phyloP scores from a whole-genome alignment of 1,140 invertebrate genomes.

The Babylonia areolata region DNA sequence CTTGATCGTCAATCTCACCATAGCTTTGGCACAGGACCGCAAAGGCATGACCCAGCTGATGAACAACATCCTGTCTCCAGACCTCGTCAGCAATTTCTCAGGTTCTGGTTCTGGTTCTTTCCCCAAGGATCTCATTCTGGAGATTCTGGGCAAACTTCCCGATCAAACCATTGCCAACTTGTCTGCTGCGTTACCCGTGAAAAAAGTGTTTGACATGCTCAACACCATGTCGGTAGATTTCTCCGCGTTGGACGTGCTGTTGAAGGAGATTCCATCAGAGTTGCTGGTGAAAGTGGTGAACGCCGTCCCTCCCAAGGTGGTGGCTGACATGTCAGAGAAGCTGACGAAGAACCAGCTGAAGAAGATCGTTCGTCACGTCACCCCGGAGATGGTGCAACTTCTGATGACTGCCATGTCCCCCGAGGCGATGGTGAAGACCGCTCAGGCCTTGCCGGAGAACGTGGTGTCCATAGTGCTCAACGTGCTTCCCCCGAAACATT shows the following conservation, averaged over 20 bases:
- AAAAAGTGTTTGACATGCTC: not conserved
- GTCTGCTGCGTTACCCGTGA: not conserved
- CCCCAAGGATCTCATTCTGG: not conserved
- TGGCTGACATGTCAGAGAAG: slow-evolving; percentile 18
- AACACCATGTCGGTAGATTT: not conserved
- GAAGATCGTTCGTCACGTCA: slow-evolving; percentile 3
- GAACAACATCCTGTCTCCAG: slow-evolving; percentile 2
- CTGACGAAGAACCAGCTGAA: slow-evolving; percentile 15
- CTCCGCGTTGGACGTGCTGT: not conserved
- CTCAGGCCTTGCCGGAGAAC: slow-evolving; percentile 1
- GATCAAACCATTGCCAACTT: slow-evolving; percentile 25
- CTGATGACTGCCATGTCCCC: slow-evolving; percentile 10
- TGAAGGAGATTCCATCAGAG: slow-evolving; percentile 5
- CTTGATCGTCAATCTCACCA: slow-evolving; percentile 25
- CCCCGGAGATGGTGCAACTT: not conserved
- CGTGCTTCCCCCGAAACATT: slow-evolving; percentile 20
- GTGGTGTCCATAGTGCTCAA: slow-evolving; percentile 20
- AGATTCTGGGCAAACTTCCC: slow-evolving; percentile 8
- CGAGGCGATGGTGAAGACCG: not conserved
- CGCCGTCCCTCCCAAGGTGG: slow-evolving; percentile 9
- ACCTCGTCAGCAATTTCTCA: not conserved
- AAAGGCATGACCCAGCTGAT: not conserved
- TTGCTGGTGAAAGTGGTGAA: slow-evolving; percentile 27
- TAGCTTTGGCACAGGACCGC: not conserved
- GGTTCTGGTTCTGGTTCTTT: not conserved